phyloP scores from a whole-genome alignment of 2,797 vertebrate species.

The Microhierax caerulescens region DNA sequence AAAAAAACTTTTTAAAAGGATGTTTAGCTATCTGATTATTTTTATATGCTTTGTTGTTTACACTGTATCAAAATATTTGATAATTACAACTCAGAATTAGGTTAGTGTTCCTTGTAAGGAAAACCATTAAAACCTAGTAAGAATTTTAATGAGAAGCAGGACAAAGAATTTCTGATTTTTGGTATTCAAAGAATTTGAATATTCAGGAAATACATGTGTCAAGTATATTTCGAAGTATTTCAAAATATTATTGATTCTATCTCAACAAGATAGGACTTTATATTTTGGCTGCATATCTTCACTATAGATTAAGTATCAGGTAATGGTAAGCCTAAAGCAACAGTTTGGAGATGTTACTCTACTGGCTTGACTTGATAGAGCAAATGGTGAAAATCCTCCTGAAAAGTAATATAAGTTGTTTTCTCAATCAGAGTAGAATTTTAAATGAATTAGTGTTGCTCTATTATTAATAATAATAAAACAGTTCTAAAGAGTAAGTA shows the following conservation, averaged over 20 bases:
- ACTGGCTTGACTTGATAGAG: not conserved
- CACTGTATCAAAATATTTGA: not conserved
- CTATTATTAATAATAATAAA: not conserved
- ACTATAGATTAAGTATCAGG: not conserved
- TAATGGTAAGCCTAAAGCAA: not conserved
- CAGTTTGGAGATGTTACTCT: not conserved
- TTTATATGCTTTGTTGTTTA: not conserved
- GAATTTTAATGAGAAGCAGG: not conserved
- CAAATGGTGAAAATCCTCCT: not conserved
- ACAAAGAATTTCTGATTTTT: not conserved
- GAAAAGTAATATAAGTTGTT: not conserved
- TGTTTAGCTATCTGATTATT: not conserved
- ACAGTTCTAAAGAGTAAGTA: not conserved
- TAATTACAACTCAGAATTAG: not conserved
- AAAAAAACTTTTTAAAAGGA: not conserved
- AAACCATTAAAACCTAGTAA: not conserved
- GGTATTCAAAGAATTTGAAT: not conserved
- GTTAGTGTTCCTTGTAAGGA: not conserved
- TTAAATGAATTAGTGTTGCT: not conserved
- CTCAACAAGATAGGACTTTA: not conserved
- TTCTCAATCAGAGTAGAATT: not conserved
- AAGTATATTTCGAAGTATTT: not conserved
- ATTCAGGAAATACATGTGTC: not conserved
- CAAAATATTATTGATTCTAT: not conserved
- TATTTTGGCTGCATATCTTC: not conserved